Evolutionary conservation across 2,888 invertebrate genomes (phyloP).

Genomic region (Limnephilus auricula): DNA sequence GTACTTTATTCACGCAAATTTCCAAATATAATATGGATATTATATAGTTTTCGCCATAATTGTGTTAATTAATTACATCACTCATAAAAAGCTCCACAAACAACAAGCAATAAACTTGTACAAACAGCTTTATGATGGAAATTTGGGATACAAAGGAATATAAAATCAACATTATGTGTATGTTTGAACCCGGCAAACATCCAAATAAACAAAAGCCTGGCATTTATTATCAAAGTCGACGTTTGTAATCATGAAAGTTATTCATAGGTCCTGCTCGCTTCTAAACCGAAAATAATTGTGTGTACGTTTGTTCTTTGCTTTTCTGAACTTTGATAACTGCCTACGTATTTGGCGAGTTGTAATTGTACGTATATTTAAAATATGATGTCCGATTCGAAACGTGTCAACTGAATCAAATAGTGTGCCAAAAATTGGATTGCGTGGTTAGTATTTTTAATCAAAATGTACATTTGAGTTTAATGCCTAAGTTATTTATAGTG

Average conservation of each 20-base stretch:
- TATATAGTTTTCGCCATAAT: not conserved
- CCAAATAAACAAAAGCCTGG: conserved; percentile 46
- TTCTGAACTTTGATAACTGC: not conserved
- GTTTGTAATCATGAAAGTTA: conserved; percentile 44
- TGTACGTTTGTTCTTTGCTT: not conserved
- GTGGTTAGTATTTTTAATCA: not conserved
- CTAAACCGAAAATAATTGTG: not conserved
- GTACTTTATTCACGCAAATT: no score
- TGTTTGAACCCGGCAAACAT: conserved; percentile 47
- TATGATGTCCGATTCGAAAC: not conserved
- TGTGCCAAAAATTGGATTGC: not conserved
- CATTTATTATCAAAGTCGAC: conserved; percentile 39
- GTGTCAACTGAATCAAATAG: not conserved
- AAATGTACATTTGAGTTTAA: not conserved
- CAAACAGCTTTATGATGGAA: conserved; percentile 43
- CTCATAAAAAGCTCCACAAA: conserved; percentile 43
- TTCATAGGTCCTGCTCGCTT: not conserved
- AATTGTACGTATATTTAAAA: not conserved
- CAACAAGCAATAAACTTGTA: conserved; percentile 37
- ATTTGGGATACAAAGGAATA: conserved; percentile 52
- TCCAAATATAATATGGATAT: not conserved
- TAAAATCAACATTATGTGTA: conserved; percentile 52
- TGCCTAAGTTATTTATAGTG: no score
- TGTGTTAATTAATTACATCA: conserved; percentile 42
- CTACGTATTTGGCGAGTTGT: not conserved